Evolutionary conservation across 1,140 invertebrate species (phyloP).

Genomic region (Drosophila pruinosa): DNA sequence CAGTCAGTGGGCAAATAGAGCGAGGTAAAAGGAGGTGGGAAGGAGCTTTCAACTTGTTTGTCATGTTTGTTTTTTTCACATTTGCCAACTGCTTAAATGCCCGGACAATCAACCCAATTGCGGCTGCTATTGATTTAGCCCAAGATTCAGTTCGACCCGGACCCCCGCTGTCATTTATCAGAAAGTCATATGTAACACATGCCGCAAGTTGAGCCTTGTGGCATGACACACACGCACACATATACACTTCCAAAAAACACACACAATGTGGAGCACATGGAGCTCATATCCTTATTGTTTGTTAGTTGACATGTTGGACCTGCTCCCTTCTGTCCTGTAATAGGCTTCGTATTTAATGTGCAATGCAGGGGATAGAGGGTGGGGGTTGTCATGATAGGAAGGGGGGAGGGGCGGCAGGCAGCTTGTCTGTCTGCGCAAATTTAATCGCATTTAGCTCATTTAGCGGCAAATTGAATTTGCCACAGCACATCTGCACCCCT

Average conservation of each 20-base stretch:
- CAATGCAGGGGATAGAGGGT: background rate
- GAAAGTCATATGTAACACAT: slow-evolving; percentile 62
- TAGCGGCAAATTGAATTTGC: slow-evolving; percentile 75
- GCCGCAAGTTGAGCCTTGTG: slow-evolving; percentile 46
- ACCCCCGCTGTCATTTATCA: background rate
- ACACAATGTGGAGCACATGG: too few relatives aligned
- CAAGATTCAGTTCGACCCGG: background rate
- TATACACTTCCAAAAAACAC: too few relatives aligned
- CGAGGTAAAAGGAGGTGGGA: background rate
- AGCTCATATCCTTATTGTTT: slow-evolving; percentile 27
- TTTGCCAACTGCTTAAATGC: slow-evolving; percentile 55
- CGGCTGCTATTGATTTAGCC: slow-evolving; percentile 61
- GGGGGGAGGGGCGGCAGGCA: background rate
- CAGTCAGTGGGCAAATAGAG: background rate
- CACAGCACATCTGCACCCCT: slow-evolving; percentile 18
- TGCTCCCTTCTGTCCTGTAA: slow-evolving; percentile 13
- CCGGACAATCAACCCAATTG: slow-evolving; percentile 47
- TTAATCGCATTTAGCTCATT: slow-evolving; percentile 80
- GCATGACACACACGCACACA: background rate
- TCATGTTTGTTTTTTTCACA: slow-evolving; percentile 54
- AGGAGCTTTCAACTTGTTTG: background rate
- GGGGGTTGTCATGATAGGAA: background rate
- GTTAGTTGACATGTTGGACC: slow-evolving; percentile 24
- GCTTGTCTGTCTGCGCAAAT: slow-evolving; percentile 25
- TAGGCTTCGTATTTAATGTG: slow-evolving; percentile 47